Evolutionary conservation across 2,797 vertebrate species (phyloP).

Genomic region (Neomorphus geoffroyi): DNA sequence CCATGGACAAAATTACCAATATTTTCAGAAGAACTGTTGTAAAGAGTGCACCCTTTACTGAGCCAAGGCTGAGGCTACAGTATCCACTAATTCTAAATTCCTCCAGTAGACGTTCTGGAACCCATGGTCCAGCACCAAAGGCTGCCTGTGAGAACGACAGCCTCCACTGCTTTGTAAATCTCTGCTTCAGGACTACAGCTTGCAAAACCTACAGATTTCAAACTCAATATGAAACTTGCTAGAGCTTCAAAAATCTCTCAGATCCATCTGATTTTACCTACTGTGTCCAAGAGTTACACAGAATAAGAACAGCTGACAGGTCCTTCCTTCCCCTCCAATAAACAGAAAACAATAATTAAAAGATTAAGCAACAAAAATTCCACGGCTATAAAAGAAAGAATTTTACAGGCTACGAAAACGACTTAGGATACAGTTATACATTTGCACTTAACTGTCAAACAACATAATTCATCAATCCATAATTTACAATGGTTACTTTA

Average conservation of each 20-base stretch:
- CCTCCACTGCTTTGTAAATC: constrained; percentile 29
- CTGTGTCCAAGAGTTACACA: background rate
- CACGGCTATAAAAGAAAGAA: background rate
- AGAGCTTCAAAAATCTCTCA: background rate
- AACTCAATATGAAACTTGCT: background rate
- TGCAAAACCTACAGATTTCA: background rate
- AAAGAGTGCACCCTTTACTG: background rate
- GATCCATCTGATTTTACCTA: background rate
- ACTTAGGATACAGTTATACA: background rate
- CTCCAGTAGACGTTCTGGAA: background rate
- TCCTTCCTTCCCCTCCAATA: background rate
- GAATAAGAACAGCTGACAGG: background rate
- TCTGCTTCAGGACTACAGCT: constrained; percentile 26
- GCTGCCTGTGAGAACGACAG: background rate
- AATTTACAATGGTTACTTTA: background rate
- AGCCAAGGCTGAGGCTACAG: background rate
- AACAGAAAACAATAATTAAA: background rate
- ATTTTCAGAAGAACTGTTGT: background rate
- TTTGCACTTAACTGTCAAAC: background rate
- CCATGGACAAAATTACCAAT: background rate
- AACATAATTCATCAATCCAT: background rate
- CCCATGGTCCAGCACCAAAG: background rate
- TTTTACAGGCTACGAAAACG: background rate
- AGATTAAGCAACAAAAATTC: background rate
- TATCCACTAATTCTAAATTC: background rate